Evolutionary conservation across 2,888 invertebrate species (phyloP).

Genomic region (Heliconius hortense): DNA sequence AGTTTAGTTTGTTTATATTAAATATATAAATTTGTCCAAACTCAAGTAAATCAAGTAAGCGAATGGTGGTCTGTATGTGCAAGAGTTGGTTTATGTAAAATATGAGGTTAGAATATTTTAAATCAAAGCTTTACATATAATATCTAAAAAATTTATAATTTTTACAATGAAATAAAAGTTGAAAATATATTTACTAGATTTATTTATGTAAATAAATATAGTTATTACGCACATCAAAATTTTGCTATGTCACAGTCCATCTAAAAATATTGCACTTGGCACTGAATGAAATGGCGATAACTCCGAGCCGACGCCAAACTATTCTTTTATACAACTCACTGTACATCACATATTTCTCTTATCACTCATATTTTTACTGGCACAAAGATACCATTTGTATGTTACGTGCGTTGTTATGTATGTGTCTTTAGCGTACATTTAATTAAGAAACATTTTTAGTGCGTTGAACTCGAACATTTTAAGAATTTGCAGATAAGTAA

Average conservation of each 20-base stretch:
- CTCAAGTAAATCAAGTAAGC: background rate
- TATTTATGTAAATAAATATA: constrained; percentile 38
- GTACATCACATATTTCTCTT: constrained; percentile 16
- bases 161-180: background rate
- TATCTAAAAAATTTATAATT: background rate
- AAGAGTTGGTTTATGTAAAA: too few relatives aligned
- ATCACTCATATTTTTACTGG: constrained; percentile 23
- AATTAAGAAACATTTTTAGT: background rate
- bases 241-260: constrained; percentile 60
- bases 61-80: background rate
- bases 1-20: background rate
- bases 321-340: constrained; percentile 39
- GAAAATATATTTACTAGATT: too few relatives aligned
- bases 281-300: constrained; percentile 69
- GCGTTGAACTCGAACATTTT: constrained; percentile 5
- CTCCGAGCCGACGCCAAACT: constrained; percentile 71
- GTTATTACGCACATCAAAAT: constrained; percentile 56
- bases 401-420: too few relatives aligned
- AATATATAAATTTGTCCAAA: background rate
- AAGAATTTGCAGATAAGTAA: background rate
- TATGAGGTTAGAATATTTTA: too few relatives aligned
- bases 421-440: background rate
- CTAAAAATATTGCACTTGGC: constrained; percentile 79
- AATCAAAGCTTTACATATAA: background rate
- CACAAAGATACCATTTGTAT: constrained; percentile 11